Percentiles rank a stretch among this genome's conserved stretches.
phyloP scores from a whole-genome alignment of 1,140 invertebrate species.

The Aphelinus certus region DNA sequence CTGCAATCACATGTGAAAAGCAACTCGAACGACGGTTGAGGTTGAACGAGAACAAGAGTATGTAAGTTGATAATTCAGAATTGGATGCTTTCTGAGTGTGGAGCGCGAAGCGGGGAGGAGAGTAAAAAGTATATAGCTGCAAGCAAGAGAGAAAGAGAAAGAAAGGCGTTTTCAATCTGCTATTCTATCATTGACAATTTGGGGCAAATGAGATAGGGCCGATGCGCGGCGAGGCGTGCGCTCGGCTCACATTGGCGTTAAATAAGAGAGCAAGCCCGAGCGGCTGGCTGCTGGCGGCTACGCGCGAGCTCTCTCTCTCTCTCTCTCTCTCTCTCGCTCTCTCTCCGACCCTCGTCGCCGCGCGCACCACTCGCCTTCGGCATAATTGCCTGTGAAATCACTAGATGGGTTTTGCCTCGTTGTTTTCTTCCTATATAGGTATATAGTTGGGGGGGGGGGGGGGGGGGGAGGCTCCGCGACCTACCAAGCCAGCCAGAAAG shows the following conservation, averaged over 20 bases:
- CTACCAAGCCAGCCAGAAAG: background rate
- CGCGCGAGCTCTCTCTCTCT: background rate
- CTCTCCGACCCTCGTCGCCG: constrained; percentile 4
- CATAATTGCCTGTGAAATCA: constrained; percentile 64
- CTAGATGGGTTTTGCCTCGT: constrained; percentile 59
- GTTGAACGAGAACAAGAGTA: too few species aligned
- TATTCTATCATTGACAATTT: constrained; percentile 64
- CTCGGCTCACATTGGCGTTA: constrained; percentile 65
- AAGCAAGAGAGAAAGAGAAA: too few species aligned
- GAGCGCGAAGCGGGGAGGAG: constrained; percentile 17
- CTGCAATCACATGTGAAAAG: too few species aligned
- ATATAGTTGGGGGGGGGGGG: background rate
- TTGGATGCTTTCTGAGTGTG: background rate
- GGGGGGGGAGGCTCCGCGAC: background rate
- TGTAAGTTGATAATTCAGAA: too few species aligned
- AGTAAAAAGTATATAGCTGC: constrained; percentile 4
- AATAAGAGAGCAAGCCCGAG: constrained; percentile 61
- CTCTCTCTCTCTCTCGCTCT: background rate
- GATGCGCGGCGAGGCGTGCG: constrained; percentile 49
- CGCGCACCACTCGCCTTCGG: constrained; percentile 33
- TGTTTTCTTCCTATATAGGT: constrained; percentile 49
- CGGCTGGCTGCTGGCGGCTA: constrained; percentile 19
- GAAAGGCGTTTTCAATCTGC: constrained; percentile 59
- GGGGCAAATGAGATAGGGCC: constrained; percentile 56
- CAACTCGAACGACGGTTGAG: too few species aligned